Conservation (phyloP, 2,888 invertebrate species). For the Apamea crenata region DNA sequence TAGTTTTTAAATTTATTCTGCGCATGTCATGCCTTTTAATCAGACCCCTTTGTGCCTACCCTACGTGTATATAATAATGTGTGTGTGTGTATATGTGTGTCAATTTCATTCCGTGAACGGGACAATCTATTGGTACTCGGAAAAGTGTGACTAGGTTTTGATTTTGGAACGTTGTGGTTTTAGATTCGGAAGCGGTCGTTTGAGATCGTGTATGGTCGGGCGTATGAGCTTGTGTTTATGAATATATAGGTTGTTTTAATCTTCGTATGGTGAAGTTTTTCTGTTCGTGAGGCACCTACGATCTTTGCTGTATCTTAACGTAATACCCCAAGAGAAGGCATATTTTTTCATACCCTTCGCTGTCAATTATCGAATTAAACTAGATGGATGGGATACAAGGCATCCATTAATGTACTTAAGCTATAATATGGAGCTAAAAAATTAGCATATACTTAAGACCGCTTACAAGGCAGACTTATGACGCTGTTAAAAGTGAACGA, state of each 20-base stretch:
- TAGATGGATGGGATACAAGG: background rate
- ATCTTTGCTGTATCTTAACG: background rate
- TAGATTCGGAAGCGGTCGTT: constrained; percentile 26
- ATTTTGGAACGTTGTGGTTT: constrained; percentile 59
- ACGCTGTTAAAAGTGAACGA: background rate
- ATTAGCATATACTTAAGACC: background rate
- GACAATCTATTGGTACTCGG: constrained; percentile 64
- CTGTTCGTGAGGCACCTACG: background rate
- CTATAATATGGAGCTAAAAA: background rate
- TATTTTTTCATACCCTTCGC: background rate
- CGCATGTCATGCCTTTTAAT: constrained; percentile 91
- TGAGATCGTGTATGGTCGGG: constrained; percentile 24
- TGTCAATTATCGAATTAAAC: background rate
- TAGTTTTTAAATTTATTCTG: constrained; percentile 90
- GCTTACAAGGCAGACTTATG: background rate
- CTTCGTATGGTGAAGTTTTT: background rate
- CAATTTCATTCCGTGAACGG: constrained; percentile 68
- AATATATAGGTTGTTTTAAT: background rate
- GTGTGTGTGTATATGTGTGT: constrained; percentile 72
- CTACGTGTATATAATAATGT: constrained; percentile 71
- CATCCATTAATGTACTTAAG: background rate
- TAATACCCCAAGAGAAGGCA: background rate
- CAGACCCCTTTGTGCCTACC: constrained; percentile 85
- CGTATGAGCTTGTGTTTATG: background rate
- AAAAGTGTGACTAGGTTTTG: constrained; percentile 72